Percentiles rank a stretch among this genome's conserved stretches.
Evolutionary conservation across 2,888 invertebrate species (phyloP).

Genomic region (Petrophora chlorosata): DNA sequence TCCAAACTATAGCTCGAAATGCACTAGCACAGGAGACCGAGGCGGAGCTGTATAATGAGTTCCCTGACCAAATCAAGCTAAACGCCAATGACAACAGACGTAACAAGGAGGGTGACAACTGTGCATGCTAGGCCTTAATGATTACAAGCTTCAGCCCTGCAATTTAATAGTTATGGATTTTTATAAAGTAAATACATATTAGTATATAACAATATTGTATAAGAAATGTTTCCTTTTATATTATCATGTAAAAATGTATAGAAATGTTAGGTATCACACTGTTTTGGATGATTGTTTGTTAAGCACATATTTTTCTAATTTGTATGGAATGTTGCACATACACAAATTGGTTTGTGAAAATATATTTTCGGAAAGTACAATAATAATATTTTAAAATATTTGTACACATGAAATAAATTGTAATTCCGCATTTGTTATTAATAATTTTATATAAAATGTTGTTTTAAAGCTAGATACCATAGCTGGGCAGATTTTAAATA

Average conservation of each 20-base stretch:
- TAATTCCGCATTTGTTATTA: neutral
- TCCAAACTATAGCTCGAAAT: constrained; percentile 99
- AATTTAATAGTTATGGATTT: constrained; percentile 66
- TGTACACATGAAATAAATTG: neutral
- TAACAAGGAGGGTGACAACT: constrained; percentile 89
- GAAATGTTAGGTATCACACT: constrained; percentile 52
- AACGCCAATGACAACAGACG: constrained; percentile 89
- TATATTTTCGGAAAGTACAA: constrained; percentile 12
- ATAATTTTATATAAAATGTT: neutral
- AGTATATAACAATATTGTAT: constrained; percentile 70
- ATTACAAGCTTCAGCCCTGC: constrained; percentile 49
- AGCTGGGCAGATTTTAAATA: neutral
- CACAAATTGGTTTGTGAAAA: constrained; percentile 22
- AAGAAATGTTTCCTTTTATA: constrained; percentile 73
- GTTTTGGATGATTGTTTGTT: constrained; percentile 56
- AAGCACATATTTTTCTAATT: constrained; percentile 46
- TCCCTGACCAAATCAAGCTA: constrained; percentile 97
- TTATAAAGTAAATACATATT: constrained; percentile 65
- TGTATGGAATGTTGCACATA: constrained; percentile 31
- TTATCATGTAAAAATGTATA: constrained; percentile 77
- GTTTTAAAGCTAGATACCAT: neutral
- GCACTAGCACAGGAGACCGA: constrained; percentile 96
- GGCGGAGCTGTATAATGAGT: constrained; percentile 98
- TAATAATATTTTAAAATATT: neutral
- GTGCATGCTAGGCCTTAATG: constrained; percentile 86